Percentiles rank a stretch among this genome's conserved stretches.
Evolutionary conservation across 2,113 vertebrate species (phyloP).

Genomic region (Girardinichthys multiradiatus): DNA sequence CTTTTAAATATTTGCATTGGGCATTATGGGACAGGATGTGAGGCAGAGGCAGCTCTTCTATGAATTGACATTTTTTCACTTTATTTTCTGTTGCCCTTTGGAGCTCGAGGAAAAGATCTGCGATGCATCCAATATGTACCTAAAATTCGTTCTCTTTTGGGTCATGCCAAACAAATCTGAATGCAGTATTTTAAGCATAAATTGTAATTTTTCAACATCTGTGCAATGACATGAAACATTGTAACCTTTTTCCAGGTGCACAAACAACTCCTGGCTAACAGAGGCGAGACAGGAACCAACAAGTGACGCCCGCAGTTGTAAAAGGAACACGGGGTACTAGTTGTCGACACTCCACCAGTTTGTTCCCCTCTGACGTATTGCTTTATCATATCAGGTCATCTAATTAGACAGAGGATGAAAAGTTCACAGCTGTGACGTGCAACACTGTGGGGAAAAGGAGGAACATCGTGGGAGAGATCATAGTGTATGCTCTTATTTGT

Average conservation of each 20-base stretch:
- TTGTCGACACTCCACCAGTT: constrained; percentile 38
- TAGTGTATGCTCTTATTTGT: constrained; percentile 48
- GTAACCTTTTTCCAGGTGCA: neutral
- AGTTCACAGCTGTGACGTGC: constrained; percentile 72
- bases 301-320: constrained; percentile 16
- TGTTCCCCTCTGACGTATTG: constrained; percentile 56
- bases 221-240: neutral
- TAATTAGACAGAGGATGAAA: constrained; percentile 73
- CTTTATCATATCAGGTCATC: constrained; percentile 67
- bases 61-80: neutral
- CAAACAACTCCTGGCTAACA: constrained; percentile 19
- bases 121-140: neutral
- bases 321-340: constrained; percentile 43
- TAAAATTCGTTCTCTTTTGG: neutral
- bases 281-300: constrained; percentile 33
- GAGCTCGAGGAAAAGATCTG: constrained; percentile 1
- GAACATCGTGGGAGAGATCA: constrained; percentile 58
- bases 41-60: constrained; percentile 17
- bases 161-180: neutral
- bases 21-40: constrained; percentile 58
- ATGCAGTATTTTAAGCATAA: constrained; percentile 13
- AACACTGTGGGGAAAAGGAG: constrained; percentile 58
- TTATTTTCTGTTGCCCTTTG: neutral
- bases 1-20: constrained; percentile 84
- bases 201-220: neutral